Percentiles rank a stretch among this genome's conserved stretches.
Conservation (phyloP, 2,113 vertebrate species). For the Gadus chalcogrammus region DNA sequence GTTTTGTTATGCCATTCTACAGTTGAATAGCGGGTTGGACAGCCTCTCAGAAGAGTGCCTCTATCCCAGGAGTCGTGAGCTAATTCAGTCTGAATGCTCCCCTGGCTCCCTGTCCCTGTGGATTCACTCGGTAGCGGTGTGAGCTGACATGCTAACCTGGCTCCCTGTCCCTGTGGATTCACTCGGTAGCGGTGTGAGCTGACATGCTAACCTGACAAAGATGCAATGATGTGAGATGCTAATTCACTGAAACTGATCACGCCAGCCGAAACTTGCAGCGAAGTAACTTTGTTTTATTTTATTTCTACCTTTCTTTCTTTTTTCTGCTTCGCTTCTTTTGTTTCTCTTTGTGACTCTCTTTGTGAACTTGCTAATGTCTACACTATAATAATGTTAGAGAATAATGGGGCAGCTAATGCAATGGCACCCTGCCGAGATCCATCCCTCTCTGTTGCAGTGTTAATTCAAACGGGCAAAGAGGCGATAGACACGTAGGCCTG, state of each 20-base stretch:
- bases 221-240: constrained; percentile 23
- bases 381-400: too few species aligned
- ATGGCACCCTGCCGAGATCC: too few species aligned
- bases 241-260: constrained; percentile 23
- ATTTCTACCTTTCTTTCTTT: not conserved
- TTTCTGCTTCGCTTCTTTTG: not conserved
- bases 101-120: constrained; percentile 48
- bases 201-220: constrained; percentile 40
- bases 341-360: too few species aligned
- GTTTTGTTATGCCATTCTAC: too few species aligned
- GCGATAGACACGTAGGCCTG: too few species aligned
- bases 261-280: not conserved
- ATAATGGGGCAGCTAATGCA: too few species aligned
- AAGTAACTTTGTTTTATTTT: not conserved
- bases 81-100: constrained; percentile 14
- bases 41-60: not conserved
- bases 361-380: too few species aligned
- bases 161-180: constrained; percentile 42
- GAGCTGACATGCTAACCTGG: constrained; percentile 32
- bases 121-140: constrained; percentile 5
- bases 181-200: not conserved
- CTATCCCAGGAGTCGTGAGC: constrained; percentile 20
- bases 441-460: too few species aligned
- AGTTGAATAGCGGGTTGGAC: not conserved
- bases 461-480: too few species aligned